Base-by-base conservation (phyloP, 2,797 vertebrate species). In the Argentina silus region DNA sequence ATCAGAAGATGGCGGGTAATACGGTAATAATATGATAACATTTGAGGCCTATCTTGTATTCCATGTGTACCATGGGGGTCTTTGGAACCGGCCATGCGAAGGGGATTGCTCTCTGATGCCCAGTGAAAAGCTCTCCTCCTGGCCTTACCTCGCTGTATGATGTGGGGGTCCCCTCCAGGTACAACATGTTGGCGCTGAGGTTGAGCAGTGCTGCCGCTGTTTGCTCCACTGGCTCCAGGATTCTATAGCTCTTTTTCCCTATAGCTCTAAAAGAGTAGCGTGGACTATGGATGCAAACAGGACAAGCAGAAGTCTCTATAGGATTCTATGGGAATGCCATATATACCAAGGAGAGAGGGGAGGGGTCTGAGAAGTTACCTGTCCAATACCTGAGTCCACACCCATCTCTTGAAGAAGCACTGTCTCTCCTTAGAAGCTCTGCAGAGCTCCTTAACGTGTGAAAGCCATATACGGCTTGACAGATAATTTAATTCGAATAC, bases 161-260 rank as follows among this genome's bases (percentile, higher is more conserved):
- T 84, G 96, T 93, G 80, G 97, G 94, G 89, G 95, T 93, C 89
- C 95, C 97, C 94, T 99, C 97, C 91, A 99, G 96, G 95, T 99
- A 99, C 96, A 99, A 97, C 97, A 99, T 99, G 95, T 97, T 99
- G 94, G 97, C 97, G 93, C 97, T 97, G 89, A 99, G 96, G 89
- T 97, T 96, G 93, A 98, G 96, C 96, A 98, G 93, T 91, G 95
- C 95, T 89, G 95, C 96, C 90, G 95, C 95, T 92, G 97, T 98
- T 94, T 97, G 96, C 90, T 97, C 96, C 95, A 97, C 97, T 93
- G 97, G 93, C 95, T 98, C 97, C 97, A 98, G 97, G 95, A 91
- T 97, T 97, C 94, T 94, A 92, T 92, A 86, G 88, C 91, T 93
- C 90, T 93, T 93, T 88, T 92, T 87, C 93, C 94, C 88, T 63